A percentile compares a stretch with the other conserved stretches of the same genome.
These are phyloP conservation scores for Yponomeuta sedellus DNA, from an alignment of 2,888 invertebrate species.

Conservation along the genomic window DNA sequence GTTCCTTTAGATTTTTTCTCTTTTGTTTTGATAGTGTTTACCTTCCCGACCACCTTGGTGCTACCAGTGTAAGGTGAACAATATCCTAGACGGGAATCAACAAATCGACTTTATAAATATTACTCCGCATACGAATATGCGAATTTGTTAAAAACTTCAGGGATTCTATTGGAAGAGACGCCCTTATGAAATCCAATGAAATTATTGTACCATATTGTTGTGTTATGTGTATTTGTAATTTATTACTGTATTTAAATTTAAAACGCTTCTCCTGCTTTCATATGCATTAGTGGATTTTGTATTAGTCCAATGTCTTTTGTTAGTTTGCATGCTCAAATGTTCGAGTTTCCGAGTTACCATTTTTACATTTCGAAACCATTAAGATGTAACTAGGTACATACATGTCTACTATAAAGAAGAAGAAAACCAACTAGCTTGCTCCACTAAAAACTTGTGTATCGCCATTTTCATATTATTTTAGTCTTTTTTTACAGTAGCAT, in stretches of 20 bases:
- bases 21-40: background rate
- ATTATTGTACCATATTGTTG: conserved; percentile 13
- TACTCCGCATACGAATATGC: background rate
- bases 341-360: conserved; percentile 8
- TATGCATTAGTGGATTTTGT: conserved; percentile 10
- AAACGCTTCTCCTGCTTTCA: background rate
- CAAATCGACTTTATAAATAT: background rate
- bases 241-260: conserved; percentile 13
- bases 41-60: conserved; percentile 6
- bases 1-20: background rate
- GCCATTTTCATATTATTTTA: background rate
- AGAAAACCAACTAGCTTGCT: background rate
- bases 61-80: conserved; percentile 3
- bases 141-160: background rate
- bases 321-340: conserved; percentile 13
- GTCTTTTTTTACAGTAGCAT: background rate
- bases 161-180: background rate
- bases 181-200: conserved; percentile 12
- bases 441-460: background rate
- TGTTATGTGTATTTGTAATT: conserved; percentile 4
- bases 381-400: background rate
- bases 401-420: background rate
- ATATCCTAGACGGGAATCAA: background rate
- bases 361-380: background rate
- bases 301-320: conserved; percentile 7